These are phyloP conservation scores for Neolamprologus tretocephalus DNA, from an alignment of 2,113 vertebrate species.

Conservation along the genomic window DNA sequence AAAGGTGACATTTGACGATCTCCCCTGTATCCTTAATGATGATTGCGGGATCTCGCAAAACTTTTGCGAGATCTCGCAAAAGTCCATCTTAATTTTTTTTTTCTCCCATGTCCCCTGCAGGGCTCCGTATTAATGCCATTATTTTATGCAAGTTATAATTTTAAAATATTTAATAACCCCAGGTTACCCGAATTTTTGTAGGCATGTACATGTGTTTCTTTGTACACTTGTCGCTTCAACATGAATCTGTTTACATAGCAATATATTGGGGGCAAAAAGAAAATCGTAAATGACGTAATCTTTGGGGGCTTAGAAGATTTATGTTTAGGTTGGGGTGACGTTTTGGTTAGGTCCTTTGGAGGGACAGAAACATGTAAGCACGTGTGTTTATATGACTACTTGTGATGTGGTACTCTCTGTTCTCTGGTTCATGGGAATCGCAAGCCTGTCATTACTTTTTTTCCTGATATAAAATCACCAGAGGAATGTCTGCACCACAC, in stretches of 20 bases:
- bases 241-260: not conserved
- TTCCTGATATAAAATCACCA: not conserved
- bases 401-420: not conserved
- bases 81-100: too few species aligned
- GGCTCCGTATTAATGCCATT: not conserved
- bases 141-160: not conserved
- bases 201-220: not conserved
- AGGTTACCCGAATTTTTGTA: accelerated
- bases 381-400: not conserved
- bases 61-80: too few species aligned
- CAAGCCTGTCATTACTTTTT: conserved; percentile 35
- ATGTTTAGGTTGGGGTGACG: not conserved
- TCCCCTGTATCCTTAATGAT: not conserved
- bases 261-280: not conserved
- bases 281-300: not conserved
- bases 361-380: not conserved
- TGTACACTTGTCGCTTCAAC: not conserved
- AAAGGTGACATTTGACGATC: not conserved
- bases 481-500: conserved; percentile 34
- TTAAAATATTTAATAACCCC: not conserved
- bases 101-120: too few species aligned
- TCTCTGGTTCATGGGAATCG: not conserved
- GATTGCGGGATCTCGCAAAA: not conserved
- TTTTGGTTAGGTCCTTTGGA: not conserved
- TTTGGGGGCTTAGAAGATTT: not conserved